A percentile compares a stretch with the other conserved stretches of the same genome.
Conservation (phyloP, 1,140 invertebrate species). For the Ridgeia piscesae region DNA sequence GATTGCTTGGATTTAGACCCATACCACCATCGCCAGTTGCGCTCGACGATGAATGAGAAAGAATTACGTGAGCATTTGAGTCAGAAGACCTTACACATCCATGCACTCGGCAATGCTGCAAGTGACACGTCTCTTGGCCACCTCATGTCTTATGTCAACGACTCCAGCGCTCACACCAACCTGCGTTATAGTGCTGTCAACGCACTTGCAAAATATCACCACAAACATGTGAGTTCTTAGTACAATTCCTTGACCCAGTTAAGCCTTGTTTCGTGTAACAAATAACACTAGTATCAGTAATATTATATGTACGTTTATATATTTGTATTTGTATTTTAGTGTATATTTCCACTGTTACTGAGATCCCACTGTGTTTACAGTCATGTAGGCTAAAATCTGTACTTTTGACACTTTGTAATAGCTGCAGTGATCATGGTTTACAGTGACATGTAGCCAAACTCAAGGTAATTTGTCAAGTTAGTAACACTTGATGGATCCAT, state of each 20-base stretch:
- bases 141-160: not conserved
- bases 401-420: no score
- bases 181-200: not conserved
- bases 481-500: no score
- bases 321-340: not conserved
- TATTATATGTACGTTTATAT: no score
- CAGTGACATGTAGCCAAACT: no score
- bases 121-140: not conserved
- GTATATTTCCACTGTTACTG: not conserved
- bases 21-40: not conserved
- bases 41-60: not conserved
- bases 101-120: not conserved
- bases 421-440: no score
- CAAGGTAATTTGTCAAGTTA: no score
- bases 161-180: not conserved
- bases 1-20: not conserved
- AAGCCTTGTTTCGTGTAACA: not conserved
- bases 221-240: not conserved
- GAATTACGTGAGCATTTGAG: not conserved
- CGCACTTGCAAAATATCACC: not conserved
- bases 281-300: not conserved
- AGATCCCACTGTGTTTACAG: no score
- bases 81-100: not conserved
- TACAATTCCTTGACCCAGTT: not conserved
- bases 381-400: no score